These are phyloP conservation scores for Takifugu ocellatus DNA, from an alignment of 2,797 vertebrate species.

Conservation along the genomic window DNA sequence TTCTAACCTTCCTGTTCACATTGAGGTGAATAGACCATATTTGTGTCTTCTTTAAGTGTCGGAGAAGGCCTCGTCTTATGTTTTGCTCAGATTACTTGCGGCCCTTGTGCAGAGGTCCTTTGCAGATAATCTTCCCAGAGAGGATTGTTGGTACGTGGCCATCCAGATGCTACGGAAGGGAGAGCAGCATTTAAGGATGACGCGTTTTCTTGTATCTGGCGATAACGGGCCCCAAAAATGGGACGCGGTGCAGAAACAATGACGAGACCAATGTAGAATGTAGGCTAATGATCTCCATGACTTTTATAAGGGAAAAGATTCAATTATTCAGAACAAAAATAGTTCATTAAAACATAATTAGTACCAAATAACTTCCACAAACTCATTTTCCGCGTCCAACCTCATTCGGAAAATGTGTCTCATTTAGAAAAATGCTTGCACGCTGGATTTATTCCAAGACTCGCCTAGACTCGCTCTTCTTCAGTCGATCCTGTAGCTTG, in stretches of 20 bases:
- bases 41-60: constrained; percentile 23
- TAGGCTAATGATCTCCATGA: constrained; percentile 72
- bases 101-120: constrained; percentile 24
- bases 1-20: not conserved
- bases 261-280: constrained; percentile 65
- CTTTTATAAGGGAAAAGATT: constrained; percentile 70
- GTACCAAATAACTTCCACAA: constrained; percentile 73
- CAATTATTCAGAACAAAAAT: constrained; percentile 77
- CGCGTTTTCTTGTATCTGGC: constrained; percentile 46
- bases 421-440: constrained; percentile 55
- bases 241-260: constrained; percentile 65
- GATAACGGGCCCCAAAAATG: constrained; percentile 61
- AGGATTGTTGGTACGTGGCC: constrained; percentile 28
- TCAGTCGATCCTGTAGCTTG: constrained; percentile 22
- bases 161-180: constrained; percentile 28
- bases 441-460: constrained; percentile 53
- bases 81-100: constrained; percentile 31
- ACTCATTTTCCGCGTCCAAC: constrained; percentile 68
- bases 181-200: constrained; percentile 39
- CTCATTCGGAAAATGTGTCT: constrained; percentile 66
- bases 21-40: constrained; percentile 18
- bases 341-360: constrained; percentile 77
- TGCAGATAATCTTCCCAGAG: constrained; percentile 41
- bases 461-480: constrained; percentile 16
- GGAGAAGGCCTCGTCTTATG: constrained; percentile 16